Base-by-base conservation (phyloP, 2,888 invertebrate genomes). In the Catocala nupta region DNA sequence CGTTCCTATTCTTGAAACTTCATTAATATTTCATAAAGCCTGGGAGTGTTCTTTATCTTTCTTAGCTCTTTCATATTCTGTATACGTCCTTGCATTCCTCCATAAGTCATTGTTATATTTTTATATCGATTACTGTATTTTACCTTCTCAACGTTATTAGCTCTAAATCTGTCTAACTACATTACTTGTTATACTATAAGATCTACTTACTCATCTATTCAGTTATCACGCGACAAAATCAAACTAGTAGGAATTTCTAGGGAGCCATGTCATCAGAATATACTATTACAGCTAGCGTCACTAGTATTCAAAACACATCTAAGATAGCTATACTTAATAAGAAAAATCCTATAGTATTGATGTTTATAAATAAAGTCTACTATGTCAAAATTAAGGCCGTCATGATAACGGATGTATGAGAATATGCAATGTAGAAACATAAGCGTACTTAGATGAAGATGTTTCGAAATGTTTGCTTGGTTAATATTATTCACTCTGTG, bases 181-280 rank as follows among this genome's bases (percentile, higher is more conserved):
- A 76, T 73, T 81, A 78, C 57, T 78, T 76, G 62, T 75, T 78
- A 72, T 77, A 76, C 68, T 81, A 77, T 83, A 82, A 81, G 76
- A 65, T 68, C 74, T 72, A 70, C 73, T 55, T 77, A 77, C 67
- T 78, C 62, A 71, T 76, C 60, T 43, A 66, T 76, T 78, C 68
- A 70, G 59, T 76, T 77, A 57, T 61, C 59, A 75, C 74, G 78
- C 81, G 78, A 78, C 75, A 78, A 78, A 73, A 77, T 77, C 75
- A 73, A 75, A 70, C 1, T 33, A 61, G 13, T 55, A 25, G 49
- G 44, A 12, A 11, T 33, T 25, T 13, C 6, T 53, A 44, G 36
- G 36, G 5, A 47, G 16, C 16, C 11, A 16, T 16, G 9, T 16
- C 16, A 47, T 47, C 47, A 47, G 45, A 45, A 45, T 10, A 16